A percentile compares a stretch with the other conserved stretches of the same genome.
These are phyloP conservation scores for Parnassius smintheus DNA, from an alignment of 2,888 invertebrate species.

Conservation along the genomic window DNA sequence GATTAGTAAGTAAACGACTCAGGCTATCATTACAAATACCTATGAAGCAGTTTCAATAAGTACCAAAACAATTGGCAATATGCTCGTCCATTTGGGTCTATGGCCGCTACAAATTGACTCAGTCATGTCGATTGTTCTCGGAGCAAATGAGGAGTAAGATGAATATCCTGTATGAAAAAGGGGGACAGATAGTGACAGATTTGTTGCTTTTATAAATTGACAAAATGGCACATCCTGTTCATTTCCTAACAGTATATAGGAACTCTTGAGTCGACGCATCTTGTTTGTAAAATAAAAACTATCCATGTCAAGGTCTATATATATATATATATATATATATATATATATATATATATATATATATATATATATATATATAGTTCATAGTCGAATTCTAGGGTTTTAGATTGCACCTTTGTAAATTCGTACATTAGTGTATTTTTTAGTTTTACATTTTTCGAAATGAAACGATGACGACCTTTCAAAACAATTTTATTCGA, in stretches of 20 bases:
- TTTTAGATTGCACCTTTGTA: no score
- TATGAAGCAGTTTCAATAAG: slow-evolving; percentile 23
- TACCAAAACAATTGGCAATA: slow-evolving; percentile 19
- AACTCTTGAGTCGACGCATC: slow-evolving; percentile 10
- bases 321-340: no score
- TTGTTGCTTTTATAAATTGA: slow-evolving; percentile 54
- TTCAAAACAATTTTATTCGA: no score
- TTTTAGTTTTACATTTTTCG: no score
- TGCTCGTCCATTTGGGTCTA: slow-evolving; percentile 30
- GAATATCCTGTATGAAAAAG: slow-evolving; percentile 63
- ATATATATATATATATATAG: neutral
- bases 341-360: no score
- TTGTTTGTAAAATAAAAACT: no score
- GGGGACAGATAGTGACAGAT: slow-evolving; percentile 41
- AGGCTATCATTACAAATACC: slow-evolving; percentile 9
- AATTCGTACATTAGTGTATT: no score
- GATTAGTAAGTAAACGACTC: slow-evolving; percentile 16
- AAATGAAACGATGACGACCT: no score
- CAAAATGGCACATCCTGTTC: slow-evolving; percentile 65
- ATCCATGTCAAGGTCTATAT: no score
- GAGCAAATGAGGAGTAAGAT: slow-evolving; percentile 46
- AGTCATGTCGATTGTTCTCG: slow-evolving; percentile 41
- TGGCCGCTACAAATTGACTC: slow-evolving; percentile 33
- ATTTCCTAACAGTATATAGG: slow-evolving; percentile 44
- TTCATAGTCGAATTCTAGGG: no score